A percentile compares a stretch with the other conserved stretches of the same genome.
Evolutionary conservation across 2,888 invertebrate species (phyloP).

Genomic region (Xestia xanthographa): DNA sequence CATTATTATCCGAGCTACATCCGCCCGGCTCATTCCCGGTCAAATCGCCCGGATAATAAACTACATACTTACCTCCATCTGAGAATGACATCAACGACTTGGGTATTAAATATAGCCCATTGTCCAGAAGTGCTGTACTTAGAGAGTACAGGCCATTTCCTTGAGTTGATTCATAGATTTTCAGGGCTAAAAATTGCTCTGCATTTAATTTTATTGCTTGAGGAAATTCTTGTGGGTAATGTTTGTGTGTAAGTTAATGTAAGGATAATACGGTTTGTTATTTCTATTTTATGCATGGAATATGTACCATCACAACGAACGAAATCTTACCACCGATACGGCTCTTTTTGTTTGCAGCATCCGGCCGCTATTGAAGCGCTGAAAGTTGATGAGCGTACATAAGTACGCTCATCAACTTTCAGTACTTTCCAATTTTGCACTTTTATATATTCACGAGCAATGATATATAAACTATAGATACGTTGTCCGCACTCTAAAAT

Average conservation of each 20-base stretch:
- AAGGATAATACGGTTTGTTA: not conserved
- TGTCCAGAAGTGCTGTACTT: slow-evolving; percentile 15
- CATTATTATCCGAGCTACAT: slow-evolving; percentile 18
- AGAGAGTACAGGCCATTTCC: slow-evolving; percentile 26
- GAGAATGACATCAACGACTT: slow-evolving; percentile 47
- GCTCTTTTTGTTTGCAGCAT: too few relatives aligned
- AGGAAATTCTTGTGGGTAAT: slow-evolving; percentile 1
- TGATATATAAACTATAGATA: too few relatives aligned
- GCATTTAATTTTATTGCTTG: slow-evolving; percentile 21
- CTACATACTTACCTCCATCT: slow-evolving; percentile 24
- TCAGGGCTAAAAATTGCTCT: not conserved
- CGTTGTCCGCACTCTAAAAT: too few relatives aligned
- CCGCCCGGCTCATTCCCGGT: slow-evolving; percentile 5
- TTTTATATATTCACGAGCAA: too few relatives aligned
- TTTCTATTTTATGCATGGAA: not conserved
- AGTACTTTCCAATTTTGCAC: too few relatives aligned
- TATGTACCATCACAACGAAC: too few relatives aligned
- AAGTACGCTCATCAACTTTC: too few relatives aligned
- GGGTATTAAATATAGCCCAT: slow-evolving; percentile 50
- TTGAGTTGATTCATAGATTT: slow-evolving; percentile 24
- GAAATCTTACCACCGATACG: too few relatives aligned
- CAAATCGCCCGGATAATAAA: slow-evolving; percentile 19
- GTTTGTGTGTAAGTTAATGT: not conserved
- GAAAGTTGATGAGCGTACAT: too few relatives aligned
- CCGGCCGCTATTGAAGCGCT: too few relatives aligned